phyloP scores from a whole-genome alignment of 2,113 vertebrate species.

The Xenopus laevis region DNA sequence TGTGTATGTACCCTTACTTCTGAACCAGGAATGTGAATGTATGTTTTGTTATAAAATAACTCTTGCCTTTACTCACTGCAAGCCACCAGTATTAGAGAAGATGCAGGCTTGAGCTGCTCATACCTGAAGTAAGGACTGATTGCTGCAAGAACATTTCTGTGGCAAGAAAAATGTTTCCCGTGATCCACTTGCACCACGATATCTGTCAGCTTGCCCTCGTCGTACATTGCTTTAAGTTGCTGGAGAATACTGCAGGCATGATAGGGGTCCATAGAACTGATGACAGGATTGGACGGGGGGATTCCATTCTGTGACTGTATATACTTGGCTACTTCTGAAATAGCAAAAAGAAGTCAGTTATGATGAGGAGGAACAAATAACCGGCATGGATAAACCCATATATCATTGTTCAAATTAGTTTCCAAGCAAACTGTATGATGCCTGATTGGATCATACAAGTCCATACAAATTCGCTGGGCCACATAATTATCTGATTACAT shows the following conservation, averaged over 20 bases:
- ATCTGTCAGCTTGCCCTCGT: conserved; percentile 95
- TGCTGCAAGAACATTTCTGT: conserved; percentile 96
- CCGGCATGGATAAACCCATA: neutral
- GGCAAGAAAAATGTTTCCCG: conserved; percentile 93
- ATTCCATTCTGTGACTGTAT: conserved; percentile 90
- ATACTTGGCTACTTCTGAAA: conserved; percentile 88
- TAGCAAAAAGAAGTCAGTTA: conserved; percentile 37
- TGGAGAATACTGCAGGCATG: conserved; percentile 95
- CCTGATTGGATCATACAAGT: too few species aligned
- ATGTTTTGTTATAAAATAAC: too few species aligned
- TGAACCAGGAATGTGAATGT: too few species aligned
- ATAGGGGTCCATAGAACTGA: conserved; percentile 82
- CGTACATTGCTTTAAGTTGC: conserved; percentile 95
- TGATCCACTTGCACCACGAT: conserved; percentile 97
- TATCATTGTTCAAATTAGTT: too few species aligned
- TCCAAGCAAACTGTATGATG: too few species aligned
- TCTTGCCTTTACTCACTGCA: too few species aligned
- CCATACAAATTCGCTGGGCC: too few species aligned
- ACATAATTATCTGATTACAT: too few species aligned
- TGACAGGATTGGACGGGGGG: conserved; percentile 76
- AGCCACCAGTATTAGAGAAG: too few species aligned
- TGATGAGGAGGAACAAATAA: neutral
- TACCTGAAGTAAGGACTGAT: conserved; percentile 99
- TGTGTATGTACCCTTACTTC: too few species aligned
- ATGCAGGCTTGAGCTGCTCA: neutral